phyloP scores from a whole-genome alignment of 2,113 vertebrate species.

The Corythornis vintsioides region DNA sequence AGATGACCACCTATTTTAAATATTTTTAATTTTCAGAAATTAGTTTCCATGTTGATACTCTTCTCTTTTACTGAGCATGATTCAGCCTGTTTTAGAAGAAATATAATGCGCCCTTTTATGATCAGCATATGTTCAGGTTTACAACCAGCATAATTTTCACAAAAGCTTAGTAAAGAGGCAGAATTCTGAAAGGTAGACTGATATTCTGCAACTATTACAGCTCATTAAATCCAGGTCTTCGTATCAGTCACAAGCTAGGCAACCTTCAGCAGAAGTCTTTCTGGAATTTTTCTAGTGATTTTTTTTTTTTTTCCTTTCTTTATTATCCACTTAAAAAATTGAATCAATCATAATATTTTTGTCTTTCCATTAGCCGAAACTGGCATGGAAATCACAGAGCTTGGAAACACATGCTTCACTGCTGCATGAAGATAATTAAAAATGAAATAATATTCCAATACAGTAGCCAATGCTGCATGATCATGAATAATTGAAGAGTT shows the following conservation, averaged over 20 bases:
- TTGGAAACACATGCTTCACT: background rate
- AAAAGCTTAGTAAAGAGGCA: constrained; percentile 8
- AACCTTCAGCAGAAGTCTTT: background rate
- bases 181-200: background rate
- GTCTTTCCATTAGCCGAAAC: background rate
- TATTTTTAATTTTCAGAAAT: background rate
- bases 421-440: constrained; percentile 59
- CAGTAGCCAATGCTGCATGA: constrained; percentile 35
- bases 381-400: background rate
- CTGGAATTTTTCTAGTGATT: background rate
- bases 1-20: background rate
- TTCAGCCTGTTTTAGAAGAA: constrained; percentile 31
- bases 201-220: background rate
- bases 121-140: constrained; percentile 33
- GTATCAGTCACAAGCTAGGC: background rate
- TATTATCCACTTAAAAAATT: background rate
- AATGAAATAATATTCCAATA: constrained; percentile 63
- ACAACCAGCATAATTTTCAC: constrained; percentile 16
- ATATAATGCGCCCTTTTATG: background rate
- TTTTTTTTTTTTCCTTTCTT: background rate
- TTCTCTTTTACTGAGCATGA: background rate
- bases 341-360: background rate
- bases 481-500: constrained; percentile 69
- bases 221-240: background rate
- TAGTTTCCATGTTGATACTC: background rate